Evolutionary conservation across 2,888 invertebrate genomes (phyloP), one percentile per base, ranked within the genome.

Genomic region (Sylvicola cinctus): DNA sequence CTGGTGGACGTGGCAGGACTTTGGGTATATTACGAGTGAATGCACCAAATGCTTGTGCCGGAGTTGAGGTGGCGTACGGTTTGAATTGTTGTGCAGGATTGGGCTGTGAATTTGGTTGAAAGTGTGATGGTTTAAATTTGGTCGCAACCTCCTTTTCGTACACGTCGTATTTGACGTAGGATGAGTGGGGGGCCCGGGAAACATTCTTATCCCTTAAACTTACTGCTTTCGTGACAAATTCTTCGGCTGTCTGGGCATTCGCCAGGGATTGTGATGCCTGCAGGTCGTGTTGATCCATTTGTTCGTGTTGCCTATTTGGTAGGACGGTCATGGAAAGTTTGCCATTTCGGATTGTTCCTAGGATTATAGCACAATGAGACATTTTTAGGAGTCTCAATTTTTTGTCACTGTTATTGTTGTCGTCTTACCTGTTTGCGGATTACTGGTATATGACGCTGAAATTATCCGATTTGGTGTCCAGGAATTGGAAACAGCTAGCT

Each of bases 141-240:
- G 20, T 20, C 20, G 20, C 20, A 4, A 20, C 20, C 25, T 36
- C 36, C 8, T 29, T 32, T 32, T 36, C 32, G 23, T 28, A 29
- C n/a, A 32, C 25, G 11, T 36, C 36, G 23, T 36, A 36, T 32
- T 36, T 36, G 2, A 32, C 28, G n/a, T 31, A 32, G 2, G 32
- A 32, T 12, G 32, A 36, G 23, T 31, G 20, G 12, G 28, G 32
- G 32, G 32, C 28, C 6, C 26, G 32, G 28, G 32, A 14, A 3
- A 29, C 17, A 17, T 26, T 25, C 23, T 23, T 32, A 12, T 20
- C 49, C 38, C 53, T 54, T 44, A 53, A 37, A 39, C 54, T 47
- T 43, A 57, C 48, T 31, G 57, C 57, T 37, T 55, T 55, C 12
- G 48, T 48, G 36, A 57, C 57, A 39, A 57, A 57, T 36, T 57